A percentile compares a stretch with the other conserved stretches of the same genome.
These are phyloP conservation scores for Desmodus rotundus DNA, from an alignment of 2,113 vertebrate species.

Conservation along the genomic window DNA sequence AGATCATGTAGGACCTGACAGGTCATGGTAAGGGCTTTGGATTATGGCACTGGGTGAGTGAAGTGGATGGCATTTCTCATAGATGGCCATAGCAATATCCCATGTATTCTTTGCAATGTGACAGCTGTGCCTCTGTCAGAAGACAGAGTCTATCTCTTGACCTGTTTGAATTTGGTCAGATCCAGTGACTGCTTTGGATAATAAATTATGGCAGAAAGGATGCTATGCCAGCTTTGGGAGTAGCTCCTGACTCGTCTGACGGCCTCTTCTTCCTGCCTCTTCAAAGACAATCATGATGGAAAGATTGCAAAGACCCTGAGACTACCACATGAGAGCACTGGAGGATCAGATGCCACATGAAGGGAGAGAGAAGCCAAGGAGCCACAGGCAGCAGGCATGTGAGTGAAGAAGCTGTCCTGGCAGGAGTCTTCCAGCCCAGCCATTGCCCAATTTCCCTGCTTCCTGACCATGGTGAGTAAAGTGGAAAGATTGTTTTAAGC, in stretches of 20 bases:
- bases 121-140: too few relatives aligned
- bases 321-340: background rate
- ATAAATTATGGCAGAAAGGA: background rate
- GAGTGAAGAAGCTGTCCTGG: background rate
- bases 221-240: background rate
- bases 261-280: background rate
- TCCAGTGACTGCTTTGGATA: background rate
- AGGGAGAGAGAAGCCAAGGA: background rate
- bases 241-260: background rate
- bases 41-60: background rate
- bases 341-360: background rate
- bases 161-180: background rate
- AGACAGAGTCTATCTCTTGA: background rate
- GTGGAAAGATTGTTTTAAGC: background rate
- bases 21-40: background rate
- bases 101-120: rapidly evolving
- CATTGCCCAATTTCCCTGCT: background rate
- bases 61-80: background rate
- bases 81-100: background rate
- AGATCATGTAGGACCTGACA: background rate
- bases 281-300: background rate
- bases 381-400: too few relatives aligned
- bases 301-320: background rate
- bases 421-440: background rate
- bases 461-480: background rate